phyloP scores from a whole-genome alignment of 2,888 invertebrate species.

The Ernsta delagoae region DNA sequence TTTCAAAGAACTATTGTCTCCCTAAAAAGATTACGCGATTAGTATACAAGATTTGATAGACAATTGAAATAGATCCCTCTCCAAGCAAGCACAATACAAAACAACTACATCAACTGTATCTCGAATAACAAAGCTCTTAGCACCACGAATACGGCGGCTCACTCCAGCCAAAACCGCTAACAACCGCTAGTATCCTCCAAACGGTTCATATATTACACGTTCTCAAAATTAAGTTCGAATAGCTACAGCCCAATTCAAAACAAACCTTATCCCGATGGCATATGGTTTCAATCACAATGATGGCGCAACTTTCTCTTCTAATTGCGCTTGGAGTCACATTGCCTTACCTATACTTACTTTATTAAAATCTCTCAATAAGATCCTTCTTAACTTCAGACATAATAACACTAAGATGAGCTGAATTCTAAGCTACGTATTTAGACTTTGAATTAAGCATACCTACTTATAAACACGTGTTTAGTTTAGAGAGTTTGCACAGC shows the following conservation, averaged over 20 bases:
- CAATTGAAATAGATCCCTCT: no score
- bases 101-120: neutral
- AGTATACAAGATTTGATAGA: no score
- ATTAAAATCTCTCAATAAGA: slow-evolving; percentile 35
- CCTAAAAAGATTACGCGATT: no score
- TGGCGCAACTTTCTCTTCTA: neutral
- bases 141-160: slow-evolving; percentile 2
- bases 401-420: slow-evolving; percentile 20
- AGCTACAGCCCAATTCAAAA: neutral
- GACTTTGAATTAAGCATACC: neutral
- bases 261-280: neutral
- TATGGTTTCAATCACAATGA: neutral
- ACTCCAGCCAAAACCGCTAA: slow-evolving; percentile 21
- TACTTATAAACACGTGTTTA: neutral
- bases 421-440: slow-evolving; percentile 8
- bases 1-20: no score
- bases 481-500: neutral
- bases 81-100: neutral
- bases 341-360: slow-evolving; percentile 27
- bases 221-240: slow-evolving; percentile 23
- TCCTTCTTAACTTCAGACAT: slow-evolving; percentile 22
- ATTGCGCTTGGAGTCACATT: neutral
- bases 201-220: slow-evolving; percentile 11
- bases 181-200: slow-evolving; percentile 3
- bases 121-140: slow-evolving; percentile 1